A percentile compares a stretch with the other conserved stretches of the same genome.
Evolutionary conservation across 2,797 vertebrate species (phyloP).

Genomic region (Catamblyrhynchus diadema): DNA sequence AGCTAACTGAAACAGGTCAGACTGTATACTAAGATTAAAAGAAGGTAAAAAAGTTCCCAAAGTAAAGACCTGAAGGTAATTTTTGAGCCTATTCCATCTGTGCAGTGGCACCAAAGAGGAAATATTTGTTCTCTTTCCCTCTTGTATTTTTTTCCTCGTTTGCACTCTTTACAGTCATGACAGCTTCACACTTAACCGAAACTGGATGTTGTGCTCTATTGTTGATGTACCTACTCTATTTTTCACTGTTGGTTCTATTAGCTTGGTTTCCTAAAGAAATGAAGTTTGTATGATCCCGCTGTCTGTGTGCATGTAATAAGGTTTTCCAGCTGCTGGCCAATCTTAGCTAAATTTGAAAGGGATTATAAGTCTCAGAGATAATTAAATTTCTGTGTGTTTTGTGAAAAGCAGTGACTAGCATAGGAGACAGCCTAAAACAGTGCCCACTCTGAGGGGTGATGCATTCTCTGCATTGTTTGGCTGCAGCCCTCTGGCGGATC

Average conservation of each 20-base stretch:
- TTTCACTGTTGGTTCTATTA: slow-evolving; percentile 4
- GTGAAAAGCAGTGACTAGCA: background rate
- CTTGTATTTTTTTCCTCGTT: background rate
- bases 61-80: background rate
- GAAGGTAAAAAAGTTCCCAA: background rate
- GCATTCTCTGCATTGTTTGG: fast-evolving
- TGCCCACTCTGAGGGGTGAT: background rate
- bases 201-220: background rate
- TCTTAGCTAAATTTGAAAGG: background rate
- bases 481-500: background rate
- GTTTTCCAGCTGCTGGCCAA: background rate
- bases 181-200: background rate
- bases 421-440: background rate
- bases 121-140: background rate
- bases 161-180: background rate
- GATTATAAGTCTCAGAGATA: background rate
- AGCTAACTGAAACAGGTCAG: background rate
- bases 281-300: fast-evolving
- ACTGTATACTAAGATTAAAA: background rate
- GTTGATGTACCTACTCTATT: background rate
- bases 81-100: background rate
- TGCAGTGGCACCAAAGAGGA: background rate
- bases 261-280: background rate
- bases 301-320: background rate
- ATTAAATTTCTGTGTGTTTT: background rate